phyloP scores from a whole-genome alignment of 2,888 invertebrate species.

The Limenitis camilla region DNA sequence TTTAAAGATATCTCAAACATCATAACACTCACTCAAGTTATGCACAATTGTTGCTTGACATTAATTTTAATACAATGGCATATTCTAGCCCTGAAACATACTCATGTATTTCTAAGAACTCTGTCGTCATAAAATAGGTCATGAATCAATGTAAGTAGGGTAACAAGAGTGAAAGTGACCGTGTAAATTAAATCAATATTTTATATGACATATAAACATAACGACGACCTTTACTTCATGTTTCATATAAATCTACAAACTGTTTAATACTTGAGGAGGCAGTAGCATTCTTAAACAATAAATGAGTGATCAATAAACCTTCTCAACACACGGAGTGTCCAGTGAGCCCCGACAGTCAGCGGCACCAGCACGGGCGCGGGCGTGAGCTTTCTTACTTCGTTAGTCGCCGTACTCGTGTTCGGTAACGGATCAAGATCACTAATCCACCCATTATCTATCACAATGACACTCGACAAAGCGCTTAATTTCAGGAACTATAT shows the following conservation, averaged over 20 bases:
- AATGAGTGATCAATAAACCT: constrained; percentile 44
- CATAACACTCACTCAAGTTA: not conserved
- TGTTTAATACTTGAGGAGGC: not conserved
- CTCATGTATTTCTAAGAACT: constrained; percentile 4
- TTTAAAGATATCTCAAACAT: not conserved
- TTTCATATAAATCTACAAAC: not conserved
- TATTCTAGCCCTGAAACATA: not conserved
- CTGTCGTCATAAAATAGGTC: constrained; percentile 16
- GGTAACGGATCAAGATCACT: constrained; percentile 1
- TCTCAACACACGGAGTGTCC: constrained; percentile 26
- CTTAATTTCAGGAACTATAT: constrained; percentile 38
- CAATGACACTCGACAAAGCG: constrained; percentile 21
- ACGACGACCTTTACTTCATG: constrained; percentile 11
- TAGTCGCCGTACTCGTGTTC: constrained; percentile 12
- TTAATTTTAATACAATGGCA: not conserved
- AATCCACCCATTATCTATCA: constrained; percentile 16
- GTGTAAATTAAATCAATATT: constrained; percentile 22
- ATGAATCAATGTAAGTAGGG: constrained; percentile 14
- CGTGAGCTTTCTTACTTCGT: not conserved
- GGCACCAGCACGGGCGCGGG: constrained; percentile 37
- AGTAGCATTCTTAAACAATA: constrained; percentile 1
- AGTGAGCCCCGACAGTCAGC: constrained; percentile 11
- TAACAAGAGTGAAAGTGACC: constrained; percentile 10
- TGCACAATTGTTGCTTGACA: not conserved
- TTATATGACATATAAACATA: constrained; percentile 17